Evolutionary conservation across 2,113 vertebrate species (phyloP), one percentile per base, ranked within the genome.

Genomic region (Perca flavescens): DNA sequence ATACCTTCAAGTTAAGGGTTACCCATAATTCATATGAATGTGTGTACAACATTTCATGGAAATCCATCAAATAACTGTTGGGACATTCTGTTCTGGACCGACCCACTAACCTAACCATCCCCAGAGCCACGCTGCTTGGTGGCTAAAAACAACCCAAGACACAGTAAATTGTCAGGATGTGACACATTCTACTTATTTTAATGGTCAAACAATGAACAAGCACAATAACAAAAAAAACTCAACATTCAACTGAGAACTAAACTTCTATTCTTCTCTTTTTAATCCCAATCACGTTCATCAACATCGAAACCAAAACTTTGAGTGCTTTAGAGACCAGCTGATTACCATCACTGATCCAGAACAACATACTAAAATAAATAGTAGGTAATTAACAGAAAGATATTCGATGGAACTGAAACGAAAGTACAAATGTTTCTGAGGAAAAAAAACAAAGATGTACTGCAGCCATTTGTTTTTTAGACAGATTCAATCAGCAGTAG

Each of bases 171-270:
- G 21, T 34, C 21, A 31, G 28, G 5, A n/a, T 57, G 49, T 63
- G 71, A 75, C 47, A 16, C 28, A 50, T 28, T 47, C 17, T 5
- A 53, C 10, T 21, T 22, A 43, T 69, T 84, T 75, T 66, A 80
- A 71, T 76, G 19, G 22, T 22, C 25, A 64, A 80, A 85, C 50
- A 75, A 25, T 14, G 28, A 75, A 69, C 22, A 60, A 25, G 14
- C 5, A 72, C 14, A 56, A 40, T 21, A 31, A 40, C 10, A 19
- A 46, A 34, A 34, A 34, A 17, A 57, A 73, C 8, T 50, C 16
- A 14, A 61, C 6, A 34, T 40, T 13, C 34, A 77, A 50, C 53
- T 46, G 17, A 58, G 8, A 80, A 49, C 22, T n/a, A 21, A 16
- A 5, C 10, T 52, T 16, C 25, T 22, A 36, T 5, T 53, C 16